Conservation (phyloP, 2,797 vertebrate species). For the Chelon labrosus region DNA sequence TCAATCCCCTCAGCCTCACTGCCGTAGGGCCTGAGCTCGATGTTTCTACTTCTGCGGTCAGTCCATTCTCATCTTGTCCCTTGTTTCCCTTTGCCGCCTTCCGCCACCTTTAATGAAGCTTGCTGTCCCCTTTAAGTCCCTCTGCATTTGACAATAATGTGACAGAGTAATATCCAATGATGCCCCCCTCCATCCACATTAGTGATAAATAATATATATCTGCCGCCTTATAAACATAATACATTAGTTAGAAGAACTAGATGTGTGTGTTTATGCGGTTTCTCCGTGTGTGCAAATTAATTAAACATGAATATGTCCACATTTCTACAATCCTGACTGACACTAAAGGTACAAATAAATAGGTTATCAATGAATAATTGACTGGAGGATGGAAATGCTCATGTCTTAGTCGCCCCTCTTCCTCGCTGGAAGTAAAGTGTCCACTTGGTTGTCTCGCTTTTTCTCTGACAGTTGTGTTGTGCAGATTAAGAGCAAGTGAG, state of each 20-base stretch:
- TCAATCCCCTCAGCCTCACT: constrained; percentile 35
- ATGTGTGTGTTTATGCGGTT: constrained; percentile 72
- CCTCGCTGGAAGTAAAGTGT: constrained; percentile 61
- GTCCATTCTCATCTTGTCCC: constrained; percentile 69
- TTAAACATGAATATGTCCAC: constrained; percentile 85
- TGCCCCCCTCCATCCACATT: constrained; percentile 67
- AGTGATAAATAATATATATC: constrained; percentile 83
- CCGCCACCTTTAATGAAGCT: constrained; percentile 70
- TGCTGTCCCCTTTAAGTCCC: constrained; percentile 77
- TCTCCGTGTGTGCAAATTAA: constrained; percentile 67
- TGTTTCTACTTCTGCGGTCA: constrained; percentile 65
- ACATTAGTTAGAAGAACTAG: constrained; percentile 82
- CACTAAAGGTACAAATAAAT: constrained; percentile 85
- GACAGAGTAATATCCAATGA: constrained; percentile 78
- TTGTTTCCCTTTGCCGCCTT: constrained; percentile 48
- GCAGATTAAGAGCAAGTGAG: constrained; percentile 65
- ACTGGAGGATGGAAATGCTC: constrained; percentile 67
- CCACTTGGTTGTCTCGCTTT: constrained; percentile 67
- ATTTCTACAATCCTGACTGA: constrained; percentile 78
- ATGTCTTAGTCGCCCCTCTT: constrained; percentile 38
- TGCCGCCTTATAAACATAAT: constrained; percentile 83
- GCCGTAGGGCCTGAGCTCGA: constrained; percentile 25
- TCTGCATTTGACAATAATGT: constrained; percentile 83
- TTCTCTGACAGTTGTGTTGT: constrained; percentile 68
- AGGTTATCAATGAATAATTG: constrained; percentile 87